Evolutionary conservation across 1,140 invertebrate genomes (phyloP).

Genomic region (Tetragonula clypearis): DNA sequence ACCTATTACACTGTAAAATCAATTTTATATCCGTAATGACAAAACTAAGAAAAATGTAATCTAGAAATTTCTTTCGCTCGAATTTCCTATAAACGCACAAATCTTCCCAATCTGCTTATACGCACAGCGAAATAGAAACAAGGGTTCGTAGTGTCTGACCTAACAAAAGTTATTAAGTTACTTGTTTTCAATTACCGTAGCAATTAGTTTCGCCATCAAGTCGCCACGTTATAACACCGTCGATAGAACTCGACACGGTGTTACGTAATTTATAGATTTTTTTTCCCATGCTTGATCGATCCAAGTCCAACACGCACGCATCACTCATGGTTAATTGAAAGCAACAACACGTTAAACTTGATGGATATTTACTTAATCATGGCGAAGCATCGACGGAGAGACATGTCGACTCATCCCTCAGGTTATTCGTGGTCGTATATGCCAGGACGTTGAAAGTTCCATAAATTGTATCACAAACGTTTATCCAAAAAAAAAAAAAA

Average conservation of each 20-base stretch:
- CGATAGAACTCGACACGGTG: background rate
- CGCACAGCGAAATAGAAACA: background rate
- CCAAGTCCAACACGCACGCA: background rate
- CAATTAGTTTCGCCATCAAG: background rate
- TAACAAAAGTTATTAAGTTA: background rate
- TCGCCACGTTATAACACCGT: background rate
- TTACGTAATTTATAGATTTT: slow-evolving; percentile 27
- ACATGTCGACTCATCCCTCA: background rate
- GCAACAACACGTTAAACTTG: slow-evolving; percentile 7
- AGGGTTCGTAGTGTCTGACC: background rate
- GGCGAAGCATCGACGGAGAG: background rate
- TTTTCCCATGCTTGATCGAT: slow-evolving; percentile 9
- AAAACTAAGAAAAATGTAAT: background rate
- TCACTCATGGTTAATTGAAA: slow-evolving; percentile 39
- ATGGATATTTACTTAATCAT: slow-evolving; percentile 36
- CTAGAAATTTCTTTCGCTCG: background rate
- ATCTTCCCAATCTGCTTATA: background rate
- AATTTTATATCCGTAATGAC: background rate
- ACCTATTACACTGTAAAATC: background rate
- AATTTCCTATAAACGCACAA: background rate
- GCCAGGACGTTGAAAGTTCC: background rate
- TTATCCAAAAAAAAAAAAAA: background rate
- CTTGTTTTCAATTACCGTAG: background rate
- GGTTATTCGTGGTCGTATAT: background rate
- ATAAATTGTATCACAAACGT: background rate